Percentiles rank a stretch among this genome's conserved stretches.
Conservation (phyloP, 2,113 vertebrate genomes). For the Dasyprocta punctata region DNA sequence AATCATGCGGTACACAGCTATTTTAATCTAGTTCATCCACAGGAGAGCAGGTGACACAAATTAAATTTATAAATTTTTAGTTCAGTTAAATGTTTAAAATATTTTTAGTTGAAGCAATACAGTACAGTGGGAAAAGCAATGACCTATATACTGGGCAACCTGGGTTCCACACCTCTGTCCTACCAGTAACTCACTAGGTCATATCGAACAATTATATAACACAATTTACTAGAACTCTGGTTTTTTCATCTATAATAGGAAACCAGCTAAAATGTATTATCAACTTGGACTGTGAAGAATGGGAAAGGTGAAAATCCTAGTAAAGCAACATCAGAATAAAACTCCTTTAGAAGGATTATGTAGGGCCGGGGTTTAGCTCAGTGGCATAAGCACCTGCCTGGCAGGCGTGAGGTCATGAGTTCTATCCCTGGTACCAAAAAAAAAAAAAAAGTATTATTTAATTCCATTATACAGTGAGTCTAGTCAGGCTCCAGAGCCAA, state of each 20-base stretch:
- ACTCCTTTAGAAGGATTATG: no score
- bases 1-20: constrained; percentile 19
- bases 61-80: constrained; percentile 61
- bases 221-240: constrained; percentile 25
- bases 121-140: constrained; percentile 54
- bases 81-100: constrained; percentile 45
- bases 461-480: neutral
- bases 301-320: neutral
- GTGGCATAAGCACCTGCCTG: no score
- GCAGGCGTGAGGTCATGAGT: no score
- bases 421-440: no score
- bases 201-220: constrained; percentile 11
- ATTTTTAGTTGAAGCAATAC: constrained; percentile 42
- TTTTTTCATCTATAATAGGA: constrained; percentile 31
- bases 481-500: neutral
- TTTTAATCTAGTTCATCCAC: constrained; percentile 64
- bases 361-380: no score
- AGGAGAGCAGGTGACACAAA: constrained; percentile 65
- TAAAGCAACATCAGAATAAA: constrained; percentile 41
- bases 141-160: constrained; percentile 61
- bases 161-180: neutral
- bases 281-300: neutral
- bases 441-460: neutral
- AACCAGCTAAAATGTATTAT: neutral
- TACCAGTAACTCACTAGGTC: constrained; percentile 43